Evolutionary conservation across 2,888 invertebrate species (phyloP).

Genomic region (Euphydryas editha): DNA sequence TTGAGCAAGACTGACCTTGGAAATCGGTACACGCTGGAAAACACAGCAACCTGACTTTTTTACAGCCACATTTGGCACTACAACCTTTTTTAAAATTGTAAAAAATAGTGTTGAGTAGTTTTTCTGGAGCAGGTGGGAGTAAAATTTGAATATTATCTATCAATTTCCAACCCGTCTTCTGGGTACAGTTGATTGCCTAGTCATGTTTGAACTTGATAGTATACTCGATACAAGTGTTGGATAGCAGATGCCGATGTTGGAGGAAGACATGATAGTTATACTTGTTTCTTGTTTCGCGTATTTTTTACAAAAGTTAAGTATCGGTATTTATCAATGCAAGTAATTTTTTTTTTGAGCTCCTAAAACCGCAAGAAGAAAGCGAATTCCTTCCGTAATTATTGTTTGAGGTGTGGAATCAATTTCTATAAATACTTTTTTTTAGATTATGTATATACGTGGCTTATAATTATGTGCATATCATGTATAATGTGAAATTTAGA

Average conservation of each 20-base stretch:
- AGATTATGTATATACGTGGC: no score
- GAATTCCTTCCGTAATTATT: no score
- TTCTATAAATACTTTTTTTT: no score
- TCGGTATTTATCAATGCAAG: not conserved
- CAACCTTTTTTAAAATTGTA: slow-evolving; percentile 7
- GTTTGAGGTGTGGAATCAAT: no score
- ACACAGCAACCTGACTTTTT: slow-evolving; percentile 43
- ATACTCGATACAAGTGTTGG: slow-evolving; percentile 38
- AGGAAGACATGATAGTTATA: slow-evolving; percentile 34
- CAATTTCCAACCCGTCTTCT: slow-evolving; percentile 42
- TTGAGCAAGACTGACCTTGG: slow-evolving; percentile 38
- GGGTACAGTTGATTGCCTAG: slow-evolving; percentile 45
- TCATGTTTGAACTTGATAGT: slow-evolving; percentile 44
- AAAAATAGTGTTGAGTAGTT: slow-evolving; percentile 15
- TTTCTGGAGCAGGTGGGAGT: slow-evolving; percentile 16
- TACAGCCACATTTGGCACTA: no score
- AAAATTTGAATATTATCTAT: slow-evolving; percentile 16
- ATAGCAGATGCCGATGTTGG: slow-evolving; percentile 30
- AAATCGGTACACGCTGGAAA: slow-evolving; percentile 37
- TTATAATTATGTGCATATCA: no score
- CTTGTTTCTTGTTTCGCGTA: slow-evolving; percentile 28
- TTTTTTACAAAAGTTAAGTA: slow-evolving; percentile 27
- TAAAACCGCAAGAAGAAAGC: no score
- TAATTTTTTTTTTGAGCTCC: no score
- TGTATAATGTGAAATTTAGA: no score